phyloP scores from a whole-genome alignment of 2,797 vertebrate genomes.

The Notoglanidium macrostoma region DNA sequence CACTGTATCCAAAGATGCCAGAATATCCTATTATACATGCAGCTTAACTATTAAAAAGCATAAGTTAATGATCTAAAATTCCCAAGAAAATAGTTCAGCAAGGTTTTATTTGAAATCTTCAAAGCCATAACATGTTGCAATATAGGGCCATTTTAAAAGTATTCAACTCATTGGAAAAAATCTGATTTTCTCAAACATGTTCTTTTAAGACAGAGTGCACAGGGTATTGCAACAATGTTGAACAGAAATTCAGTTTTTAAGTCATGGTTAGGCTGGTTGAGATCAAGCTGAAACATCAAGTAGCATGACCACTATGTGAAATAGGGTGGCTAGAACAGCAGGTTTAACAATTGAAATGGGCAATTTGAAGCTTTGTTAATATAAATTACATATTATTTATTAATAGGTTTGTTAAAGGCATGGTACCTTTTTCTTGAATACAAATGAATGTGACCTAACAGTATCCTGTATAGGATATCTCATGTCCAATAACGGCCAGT shows the following conservation, averaged over 20 bases:
- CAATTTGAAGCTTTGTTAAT: background rate
- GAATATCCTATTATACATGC: background rate
- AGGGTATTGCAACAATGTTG: background rate
- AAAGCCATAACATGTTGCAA: background rate
- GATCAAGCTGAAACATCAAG: too few species aligned
- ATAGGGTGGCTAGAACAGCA: background rate
- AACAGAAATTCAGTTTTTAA: background rate
- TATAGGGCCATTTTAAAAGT: background rate
- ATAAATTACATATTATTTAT: background rate
- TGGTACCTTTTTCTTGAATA: background rate
- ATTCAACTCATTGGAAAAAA: background rate
- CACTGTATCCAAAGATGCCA: background rate
- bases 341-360: background rate
- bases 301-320: background rate
- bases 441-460: background rate
- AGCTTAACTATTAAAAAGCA: background rate
- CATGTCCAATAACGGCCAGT: background rate
- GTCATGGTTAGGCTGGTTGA: background rate
- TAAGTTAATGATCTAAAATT: too few species aligned
- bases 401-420: background rate
- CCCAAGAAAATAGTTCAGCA: background rate
- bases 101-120: background rate
- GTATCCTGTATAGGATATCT: background rate
- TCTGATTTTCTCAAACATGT: background rate
- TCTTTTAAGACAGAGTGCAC: background rate